Percentiles rank a stretch among this genome's conserved stretches.
Conservation (phyloP, 2,797 vertebrate genomes). For the Sciurus vulgaris region DNA sequence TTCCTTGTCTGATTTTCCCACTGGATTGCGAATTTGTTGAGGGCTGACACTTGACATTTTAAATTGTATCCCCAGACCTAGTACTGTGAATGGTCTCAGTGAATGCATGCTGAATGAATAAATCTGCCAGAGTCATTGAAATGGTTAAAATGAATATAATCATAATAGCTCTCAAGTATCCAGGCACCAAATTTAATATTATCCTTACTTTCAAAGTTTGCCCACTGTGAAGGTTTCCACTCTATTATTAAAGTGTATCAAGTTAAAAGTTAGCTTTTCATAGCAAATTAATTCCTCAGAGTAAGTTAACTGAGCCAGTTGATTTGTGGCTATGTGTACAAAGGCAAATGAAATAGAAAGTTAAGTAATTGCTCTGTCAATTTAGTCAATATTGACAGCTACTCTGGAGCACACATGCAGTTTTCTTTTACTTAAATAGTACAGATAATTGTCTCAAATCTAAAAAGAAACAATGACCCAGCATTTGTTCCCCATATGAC, state of each 20-base stretch:
- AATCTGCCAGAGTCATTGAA: constrained; percentile 43
- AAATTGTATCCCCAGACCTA: constrained; percentile 43
- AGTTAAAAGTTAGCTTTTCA: constrained; percentile 67
- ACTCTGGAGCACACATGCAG: constrained; percentile 42
- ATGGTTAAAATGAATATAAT: constrained; percentile 64
- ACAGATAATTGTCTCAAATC: constrained; percentile 58
- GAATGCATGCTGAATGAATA: constrained; percentile 54
- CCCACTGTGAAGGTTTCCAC: constrained; percentile 37
- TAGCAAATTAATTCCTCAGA: constrained; percentile 70
- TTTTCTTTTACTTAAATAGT: constrained; percentile 66
- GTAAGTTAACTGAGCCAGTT: constrained; percentile 62
- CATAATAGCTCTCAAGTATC: constrained; percentile 52
- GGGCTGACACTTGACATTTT: constrained; percentile 64
- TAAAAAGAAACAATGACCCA: constrained; percentile 62
- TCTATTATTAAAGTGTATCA: constrained; percentile 67
- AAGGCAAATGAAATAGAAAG: constrained; percentile 72
- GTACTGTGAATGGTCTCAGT: constrained; percentile 31
- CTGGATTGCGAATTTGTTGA: constrained; percentile 55
- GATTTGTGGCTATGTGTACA: constrained; percentile 67
- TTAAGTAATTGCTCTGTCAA: constrained; percentile 67
- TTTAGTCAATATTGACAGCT: constrained; percentile 70
- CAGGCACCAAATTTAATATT: constrained; percentile 63
- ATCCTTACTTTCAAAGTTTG: constrained; percentile 56
- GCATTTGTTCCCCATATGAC: constrained; percentile 32
- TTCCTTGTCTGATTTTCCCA: constrained; percentile 53